phyloP scores from a whole-genome alignment of 2,113 vertebrate species.

The Dipodomys merriami region DNA sequence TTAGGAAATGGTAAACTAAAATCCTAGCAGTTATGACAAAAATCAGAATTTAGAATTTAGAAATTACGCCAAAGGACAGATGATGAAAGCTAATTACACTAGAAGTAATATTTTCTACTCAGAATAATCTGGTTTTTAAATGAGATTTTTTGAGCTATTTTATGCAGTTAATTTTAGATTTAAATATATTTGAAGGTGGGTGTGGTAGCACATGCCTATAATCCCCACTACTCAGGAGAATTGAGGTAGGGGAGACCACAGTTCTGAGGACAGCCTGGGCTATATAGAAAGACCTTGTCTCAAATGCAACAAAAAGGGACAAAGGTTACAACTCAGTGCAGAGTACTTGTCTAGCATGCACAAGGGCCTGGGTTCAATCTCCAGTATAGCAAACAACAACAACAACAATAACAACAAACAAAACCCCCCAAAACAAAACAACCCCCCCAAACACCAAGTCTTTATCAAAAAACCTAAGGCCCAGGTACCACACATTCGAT shows the following conservation, averaged over 20 bases:
- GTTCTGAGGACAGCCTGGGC: neutral
- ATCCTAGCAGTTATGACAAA: neutral
- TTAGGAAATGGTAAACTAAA: conserved; percentile 22
- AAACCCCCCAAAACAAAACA: too few relatives aligned
- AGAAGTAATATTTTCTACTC: neutral
- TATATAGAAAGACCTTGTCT: neutral
- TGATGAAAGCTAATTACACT: too few relatives aligned
- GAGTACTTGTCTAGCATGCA: neutral
- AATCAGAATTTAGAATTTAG: neutral
- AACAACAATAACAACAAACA: too few relatives aligned
- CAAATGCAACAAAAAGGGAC: neutral
- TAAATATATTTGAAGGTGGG: conserved; percentile 27
- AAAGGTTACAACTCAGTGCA: neutral
- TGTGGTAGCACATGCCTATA: neutral
- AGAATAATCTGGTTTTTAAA: neutral
- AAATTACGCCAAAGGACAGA: too few relatives aligned
- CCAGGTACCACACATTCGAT: too few relatives aligned
- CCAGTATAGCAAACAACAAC: neutral
- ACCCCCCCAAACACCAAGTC: too few relatives aligned
- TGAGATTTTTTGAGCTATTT: conserved; percentile 10
- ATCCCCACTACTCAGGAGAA: neutral
- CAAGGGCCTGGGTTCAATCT: neutral
- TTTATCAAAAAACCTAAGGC: too few relatives aligned
- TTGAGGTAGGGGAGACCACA: neutral
- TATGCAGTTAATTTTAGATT: conserved; percentile 39